These are phyloP conservation scores for Ditylenchus dipsaci DNA, from an alignment of 1,140 invertebrate genomes.

Conservation along the genomic window DNA sequence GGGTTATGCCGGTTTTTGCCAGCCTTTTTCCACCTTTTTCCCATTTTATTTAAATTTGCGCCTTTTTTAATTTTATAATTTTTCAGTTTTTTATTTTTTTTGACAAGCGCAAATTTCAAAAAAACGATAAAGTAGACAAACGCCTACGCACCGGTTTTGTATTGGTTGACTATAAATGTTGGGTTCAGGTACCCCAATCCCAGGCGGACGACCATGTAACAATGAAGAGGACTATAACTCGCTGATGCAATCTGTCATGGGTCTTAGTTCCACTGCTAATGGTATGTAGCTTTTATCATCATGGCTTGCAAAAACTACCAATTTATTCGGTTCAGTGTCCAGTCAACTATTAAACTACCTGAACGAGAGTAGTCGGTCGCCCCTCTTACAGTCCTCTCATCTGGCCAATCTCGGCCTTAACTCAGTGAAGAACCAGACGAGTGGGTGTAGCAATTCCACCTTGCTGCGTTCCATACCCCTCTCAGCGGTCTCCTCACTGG, in stretches of 20 bases:
- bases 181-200: conserved; percentile 16
- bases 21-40: no score
- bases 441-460: neutral
- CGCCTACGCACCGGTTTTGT: no score
- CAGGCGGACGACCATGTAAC: conserved; percentile 1
- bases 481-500: neutral
- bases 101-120: no score
- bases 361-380: conserved; percentile 33
- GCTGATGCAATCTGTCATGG: conserved; percentile 22
- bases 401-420: neutral
- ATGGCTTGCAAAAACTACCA: neutral
- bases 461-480: neutral
- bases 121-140: no score
- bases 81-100: no score
- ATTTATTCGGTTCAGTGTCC: conserved; percentile 10
- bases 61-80: no score
- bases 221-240: conserved; percentile 22
- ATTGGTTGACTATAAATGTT: no score
- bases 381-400: conserved; percentile 8
- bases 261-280: conserved; percentile 3
- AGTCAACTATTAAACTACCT: conserved; percentile 31
- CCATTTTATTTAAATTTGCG: no score
- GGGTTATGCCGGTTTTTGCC: no score
- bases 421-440: neutral
- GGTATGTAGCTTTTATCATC: neutral